Evolutionary conservation across 1,140 invertebrate genomes (phyloP), one percentile per base, ranked within the genome.

Genomic region (Drosophila parvula): DNA sequence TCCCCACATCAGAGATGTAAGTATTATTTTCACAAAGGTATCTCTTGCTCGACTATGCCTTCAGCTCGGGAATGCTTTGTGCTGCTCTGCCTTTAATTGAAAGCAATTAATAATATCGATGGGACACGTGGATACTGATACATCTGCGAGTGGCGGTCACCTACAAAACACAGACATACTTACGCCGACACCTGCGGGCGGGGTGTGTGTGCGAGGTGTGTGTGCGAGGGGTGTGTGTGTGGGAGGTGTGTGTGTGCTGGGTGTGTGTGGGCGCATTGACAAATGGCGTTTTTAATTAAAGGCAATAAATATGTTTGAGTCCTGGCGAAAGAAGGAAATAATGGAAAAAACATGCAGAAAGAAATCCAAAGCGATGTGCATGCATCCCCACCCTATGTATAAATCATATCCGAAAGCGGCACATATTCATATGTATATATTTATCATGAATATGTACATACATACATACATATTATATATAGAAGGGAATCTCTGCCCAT

Each of bases 31-130:
- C 34, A n/a, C 51, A 38, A 55, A 55, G 34, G 18, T 38, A 55
- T 38, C 51, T 53, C 14, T 36, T 22, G 50, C 16, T 18, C 28
- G 6, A 12, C n/a, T 30, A n/a, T 6, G n/a, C 47, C 50, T 53
- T 53, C 50, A 36, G 50, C 36, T 4, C 18, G 12, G 12, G 51
- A 55, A 30, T 71, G 53, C 69, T 71, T 73, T 71, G 69, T 71
- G 53, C 28, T 59, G 65, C 45, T 41, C 56, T n/a, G n/a, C n/a
- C 47, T 61, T 79, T 79, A 79, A 79, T 79, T 79, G 76, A 79
- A 79, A 79, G 77, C 77, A 79, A 79, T 79, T 79, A 79, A 79
- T 79, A 79, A 79, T 79, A 79, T 79, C 77, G 77, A 79, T 34
- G 55, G 58, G 61, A 53, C 45, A 58, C 28, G 50, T 45, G 59